Conservation (phyloP, 2,113 vertebrate genomes). For the Rana temporaria region DNA sequence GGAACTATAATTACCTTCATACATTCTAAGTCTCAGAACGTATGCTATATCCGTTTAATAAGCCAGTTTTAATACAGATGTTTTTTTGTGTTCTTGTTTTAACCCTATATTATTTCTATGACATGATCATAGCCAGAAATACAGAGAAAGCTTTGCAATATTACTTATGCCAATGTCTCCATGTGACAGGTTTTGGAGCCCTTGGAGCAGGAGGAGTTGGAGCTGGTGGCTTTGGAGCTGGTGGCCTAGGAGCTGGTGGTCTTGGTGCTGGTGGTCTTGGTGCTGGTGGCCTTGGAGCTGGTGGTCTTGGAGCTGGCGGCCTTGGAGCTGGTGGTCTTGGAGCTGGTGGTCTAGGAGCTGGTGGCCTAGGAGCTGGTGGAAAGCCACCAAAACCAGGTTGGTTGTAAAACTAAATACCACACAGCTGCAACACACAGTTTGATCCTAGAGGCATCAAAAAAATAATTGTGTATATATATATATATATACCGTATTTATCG, state of each 20-base stretch:
- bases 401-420: neutral
- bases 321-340: slow-evolving; percentile 9
- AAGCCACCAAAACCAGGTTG: slow-evolving; percentile 51
- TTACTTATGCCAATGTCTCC: neutral
- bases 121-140: neutral
- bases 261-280: neutral
- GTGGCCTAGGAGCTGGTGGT: neutral
- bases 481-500: no score
- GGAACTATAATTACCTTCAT: slow-evolving; percentile 8
- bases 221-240: neutral
- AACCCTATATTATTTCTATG: neutral
- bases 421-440: neutral
- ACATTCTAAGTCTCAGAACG: neutral
- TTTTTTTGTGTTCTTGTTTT: neutral
- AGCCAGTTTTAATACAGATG: neutral
- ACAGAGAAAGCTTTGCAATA: neutral
- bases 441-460: no score
- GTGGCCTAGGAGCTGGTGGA: slow-evolving; percentile 14
- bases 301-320: neutral
- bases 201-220: neutral
- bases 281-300: neutral
- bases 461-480: no score
- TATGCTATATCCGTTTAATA: neutral
- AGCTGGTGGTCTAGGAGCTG: neutral
- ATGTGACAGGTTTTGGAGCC: slow-evolving; percentile 19